Percentiles rank a stretch among this genome's conserved stretches.
Evolutionary conservation across 2,888 invertebrate species (phyloP).

Genomic region (Fragum fragum): DNA sequence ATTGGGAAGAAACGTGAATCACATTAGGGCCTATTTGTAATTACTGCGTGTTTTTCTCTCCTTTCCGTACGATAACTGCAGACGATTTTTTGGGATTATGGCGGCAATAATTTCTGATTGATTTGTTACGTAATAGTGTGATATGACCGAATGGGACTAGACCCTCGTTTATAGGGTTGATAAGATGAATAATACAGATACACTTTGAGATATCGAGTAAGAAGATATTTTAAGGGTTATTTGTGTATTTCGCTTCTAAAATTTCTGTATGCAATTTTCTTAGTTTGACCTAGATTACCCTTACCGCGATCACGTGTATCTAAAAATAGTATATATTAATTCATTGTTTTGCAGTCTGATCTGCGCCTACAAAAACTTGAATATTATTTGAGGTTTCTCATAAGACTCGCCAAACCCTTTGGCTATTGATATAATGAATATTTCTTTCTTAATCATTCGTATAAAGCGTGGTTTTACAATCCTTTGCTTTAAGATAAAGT

Average conservation of each 20-base stretch:
- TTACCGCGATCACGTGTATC: conserved; percentile 56
- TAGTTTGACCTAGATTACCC: not conserved
- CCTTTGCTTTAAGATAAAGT: too few relatives aligned
- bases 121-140: not conserved
- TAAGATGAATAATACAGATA: not conserved
- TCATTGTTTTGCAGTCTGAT: too few relatives aligned
- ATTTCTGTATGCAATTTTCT: not conserved
- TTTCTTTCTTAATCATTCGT: too few relatives aligned
- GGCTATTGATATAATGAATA: too few relatives aligned
- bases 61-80: too few relatives aligned
- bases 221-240: not conserved
- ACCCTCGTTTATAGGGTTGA: not conserved
- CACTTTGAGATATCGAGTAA: not conserved
- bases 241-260: conserved; percentile 6
- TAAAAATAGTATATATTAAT: conserved; percentile 50
- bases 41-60: too few relatives aligned
- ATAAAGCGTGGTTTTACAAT: too few relatives aligned
- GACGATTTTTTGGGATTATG: not conserved
- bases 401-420: too few relatives aligned
- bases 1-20: too few relatives aligned
- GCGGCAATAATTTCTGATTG: not conserved
- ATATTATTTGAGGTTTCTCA: too few relatives aligned
- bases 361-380: too few relatives aligned
- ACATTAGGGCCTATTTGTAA: too few relatives aligned
- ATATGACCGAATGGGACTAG: not conserved